Percentiles rank a stretch among this genome's conserved stretches.
Conservation (phyloP, 2,113 vertebrate species). For the Protobothrops flavoviridis region DNA sequence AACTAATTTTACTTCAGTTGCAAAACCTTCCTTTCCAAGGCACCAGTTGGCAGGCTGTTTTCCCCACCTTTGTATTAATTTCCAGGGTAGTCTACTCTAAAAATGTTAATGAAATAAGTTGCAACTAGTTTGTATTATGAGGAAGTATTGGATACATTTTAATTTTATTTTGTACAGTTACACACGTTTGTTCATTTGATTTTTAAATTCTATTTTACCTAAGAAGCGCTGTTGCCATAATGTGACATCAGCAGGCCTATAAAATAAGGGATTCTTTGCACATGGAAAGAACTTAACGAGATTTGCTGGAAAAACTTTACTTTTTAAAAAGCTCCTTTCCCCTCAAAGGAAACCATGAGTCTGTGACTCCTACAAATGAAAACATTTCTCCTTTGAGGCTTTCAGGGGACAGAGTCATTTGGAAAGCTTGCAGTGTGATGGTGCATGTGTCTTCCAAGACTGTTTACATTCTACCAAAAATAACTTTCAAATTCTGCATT, state of each 20-base stretch:
- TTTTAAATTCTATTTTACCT: neutral
- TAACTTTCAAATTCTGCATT: neutral
- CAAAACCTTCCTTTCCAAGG: neutral
- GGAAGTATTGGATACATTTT: neutral
- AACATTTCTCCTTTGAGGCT: neutral
- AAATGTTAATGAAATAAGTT: neutral
- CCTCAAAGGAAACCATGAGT: too few species aligned
- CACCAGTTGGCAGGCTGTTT: neutral
- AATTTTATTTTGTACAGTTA: neutral
- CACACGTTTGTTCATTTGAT: neutral
- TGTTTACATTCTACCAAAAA: neutral
- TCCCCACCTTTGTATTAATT: neutral
- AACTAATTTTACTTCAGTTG: neutral
- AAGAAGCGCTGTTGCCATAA: neutral
- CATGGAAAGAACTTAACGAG: neutral
- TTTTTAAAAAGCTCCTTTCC: neutral
- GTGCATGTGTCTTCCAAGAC: neutral
- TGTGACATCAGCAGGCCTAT: neutral
- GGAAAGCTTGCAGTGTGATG: neutral
- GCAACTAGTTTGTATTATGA: neutral
- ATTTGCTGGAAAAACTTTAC: neutral
- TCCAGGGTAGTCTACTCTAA: neutral
- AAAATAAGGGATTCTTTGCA: neutral
- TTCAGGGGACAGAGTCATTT: neutral
- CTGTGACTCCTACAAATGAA: neutral